A percentile compares a stretch with the other conserved stretches of the same genome.
Evolutionary conservation across 2,888 invertebrate species (phyloP).

Genomic region (Cylindroiulus punctatus): DNA sequence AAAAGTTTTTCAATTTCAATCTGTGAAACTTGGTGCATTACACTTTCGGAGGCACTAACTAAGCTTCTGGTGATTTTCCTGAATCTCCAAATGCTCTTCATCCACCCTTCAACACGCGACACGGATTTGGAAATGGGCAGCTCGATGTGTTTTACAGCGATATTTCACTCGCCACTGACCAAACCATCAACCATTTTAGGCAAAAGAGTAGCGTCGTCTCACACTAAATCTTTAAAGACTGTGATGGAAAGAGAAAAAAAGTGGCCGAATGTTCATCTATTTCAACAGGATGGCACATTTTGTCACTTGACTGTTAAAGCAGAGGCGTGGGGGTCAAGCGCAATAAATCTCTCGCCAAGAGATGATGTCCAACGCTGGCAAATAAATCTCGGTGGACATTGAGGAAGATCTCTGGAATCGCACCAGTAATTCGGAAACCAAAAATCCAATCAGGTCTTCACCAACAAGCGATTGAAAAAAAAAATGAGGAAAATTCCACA

Average conservation of each 20-base stretch:
- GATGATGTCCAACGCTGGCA: not conserved
- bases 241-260: not conserved
- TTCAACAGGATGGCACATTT: not conserved
- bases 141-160: not conserved
- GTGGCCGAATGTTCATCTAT: not conserved
- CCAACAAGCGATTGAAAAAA: not conserved
- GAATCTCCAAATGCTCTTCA: not conserved
- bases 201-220: not conserved
- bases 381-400: not conserved
- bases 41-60: not conserved
- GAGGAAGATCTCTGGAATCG: not conserved
- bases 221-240: not conserved
- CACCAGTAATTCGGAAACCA: not conserved
- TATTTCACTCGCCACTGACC: not conserved
- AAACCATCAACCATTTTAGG: not conserved
- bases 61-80: not conserved
- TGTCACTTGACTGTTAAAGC: not conserved
- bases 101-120: not conserved
- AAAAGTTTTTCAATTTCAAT: not conserved
- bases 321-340: not conserved
- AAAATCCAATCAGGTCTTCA: not conserved
- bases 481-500: not conserved
- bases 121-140: not conserved
- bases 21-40: not conserved
- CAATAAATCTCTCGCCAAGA: not conserved